Evolutionary conservation across 1,140 invertebrate genomes (phyloP).

Genomic region (Centruroides sculpturatus): DNA sequence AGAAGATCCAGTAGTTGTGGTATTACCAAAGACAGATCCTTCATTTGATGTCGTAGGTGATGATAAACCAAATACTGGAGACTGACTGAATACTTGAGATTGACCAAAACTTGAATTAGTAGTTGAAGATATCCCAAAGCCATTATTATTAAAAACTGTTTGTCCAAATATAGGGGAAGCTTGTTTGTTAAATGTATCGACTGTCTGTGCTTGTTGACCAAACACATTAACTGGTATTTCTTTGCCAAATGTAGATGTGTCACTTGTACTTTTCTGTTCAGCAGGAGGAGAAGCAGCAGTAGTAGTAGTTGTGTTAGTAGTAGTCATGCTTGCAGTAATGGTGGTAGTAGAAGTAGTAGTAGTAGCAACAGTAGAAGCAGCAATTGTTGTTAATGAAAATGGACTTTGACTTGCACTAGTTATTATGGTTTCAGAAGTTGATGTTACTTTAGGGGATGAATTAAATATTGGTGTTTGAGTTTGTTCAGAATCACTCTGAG

Average conservation of each 20-base stretch:
- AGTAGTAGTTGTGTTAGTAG: not conserved
- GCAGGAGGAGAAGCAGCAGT: not conserved
- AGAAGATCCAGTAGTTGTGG: not conserved
- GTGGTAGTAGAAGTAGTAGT: not conserved
- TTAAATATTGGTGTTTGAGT: not conserved
- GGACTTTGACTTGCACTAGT: too few relatives aligned
- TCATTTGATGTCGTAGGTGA: not conserved
- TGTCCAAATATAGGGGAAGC: not conserved
- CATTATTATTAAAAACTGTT: not conserved
- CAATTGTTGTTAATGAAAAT: too few relatives aligned
- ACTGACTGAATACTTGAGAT: not conserved
- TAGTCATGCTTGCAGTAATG: not conserved
- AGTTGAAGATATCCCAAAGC: not conserved
- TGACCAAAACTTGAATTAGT: not conserved
- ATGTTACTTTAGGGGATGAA: not conserved
- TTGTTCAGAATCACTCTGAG: not conserved
- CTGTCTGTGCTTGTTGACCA: too few relatives aligned
- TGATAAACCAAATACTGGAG: not conserved
- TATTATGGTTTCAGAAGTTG: too few relatives aligned
- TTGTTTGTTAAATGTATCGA: too few relatives aligned
- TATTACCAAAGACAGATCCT: not conserved
- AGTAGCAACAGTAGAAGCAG: not conserved
- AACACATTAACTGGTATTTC: too few relatives aligned
- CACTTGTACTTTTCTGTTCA: too few relatives aligned
- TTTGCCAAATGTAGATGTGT: too few relatives aligned